phyloP scores from a whole-genome alignment of 2,888 invertebrate species.

The Heteromurus nitidus region DNA sequence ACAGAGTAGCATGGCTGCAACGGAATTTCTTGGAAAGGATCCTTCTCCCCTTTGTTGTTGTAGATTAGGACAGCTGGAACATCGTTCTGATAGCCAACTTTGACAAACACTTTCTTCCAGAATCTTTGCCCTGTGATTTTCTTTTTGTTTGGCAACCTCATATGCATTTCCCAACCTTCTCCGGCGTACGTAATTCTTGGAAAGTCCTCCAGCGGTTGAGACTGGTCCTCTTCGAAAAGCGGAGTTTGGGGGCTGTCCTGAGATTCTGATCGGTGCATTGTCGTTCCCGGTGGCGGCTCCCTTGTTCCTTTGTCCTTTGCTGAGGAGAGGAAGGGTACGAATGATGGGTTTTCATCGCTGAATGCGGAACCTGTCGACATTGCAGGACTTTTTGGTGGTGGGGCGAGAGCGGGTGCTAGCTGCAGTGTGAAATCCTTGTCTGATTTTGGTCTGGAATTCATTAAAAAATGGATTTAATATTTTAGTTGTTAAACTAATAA shows the following conservation, averaged over 20 bases:
- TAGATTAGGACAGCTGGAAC: constrained; percentile 90
- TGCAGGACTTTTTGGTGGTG: constrained; percentile 81
- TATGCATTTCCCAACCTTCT: constrained; percentile 97
- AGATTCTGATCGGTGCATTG: constrained; percentile 76
- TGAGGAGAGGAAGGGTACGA: constrained; percentile 75
- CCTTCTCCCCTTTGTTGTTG: constrained; percentile 88
- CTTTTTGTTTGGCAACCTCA: constrained; percentile 95
- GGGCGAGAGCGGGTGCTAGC: constrained; percentile 84
- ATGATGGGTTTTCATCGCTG: constrained; percentile 72
- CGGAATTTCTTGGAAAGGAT: constrained; percentile 96
- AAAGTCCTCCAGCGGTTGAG: constrained; percentile 93
- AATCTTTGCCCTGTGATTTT: constrained; percentile 95
- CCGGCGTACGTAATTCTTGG: constrained; percentile 85
- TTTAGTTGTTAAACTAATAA: background rate
- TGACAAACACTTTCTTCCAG: constrained; percentile 98
- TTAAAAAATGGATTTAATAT: background rate
- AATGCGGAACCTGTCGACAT: constrained; percentile 72
- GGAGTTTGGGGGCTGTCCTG: constrained; percentile 94
- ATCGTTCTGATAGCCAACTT: constrained; percentile 85
- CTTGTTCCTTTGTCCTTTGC: constrained; percentile 52
- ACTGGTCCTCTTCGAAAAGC: constrained; percentile 94
- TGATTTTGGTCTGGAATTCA: constrained; percentile 52
- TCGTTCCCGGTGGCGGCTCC: constrained; percentile 43
- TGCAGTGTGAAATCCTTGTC: constrained; percentile 74
- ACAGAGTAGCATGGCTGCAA: constrained; percentile 96